Base-by-base conservation (phyloP, 2,888 invertebrate species). In the Bellardia bayeri region DNA sequence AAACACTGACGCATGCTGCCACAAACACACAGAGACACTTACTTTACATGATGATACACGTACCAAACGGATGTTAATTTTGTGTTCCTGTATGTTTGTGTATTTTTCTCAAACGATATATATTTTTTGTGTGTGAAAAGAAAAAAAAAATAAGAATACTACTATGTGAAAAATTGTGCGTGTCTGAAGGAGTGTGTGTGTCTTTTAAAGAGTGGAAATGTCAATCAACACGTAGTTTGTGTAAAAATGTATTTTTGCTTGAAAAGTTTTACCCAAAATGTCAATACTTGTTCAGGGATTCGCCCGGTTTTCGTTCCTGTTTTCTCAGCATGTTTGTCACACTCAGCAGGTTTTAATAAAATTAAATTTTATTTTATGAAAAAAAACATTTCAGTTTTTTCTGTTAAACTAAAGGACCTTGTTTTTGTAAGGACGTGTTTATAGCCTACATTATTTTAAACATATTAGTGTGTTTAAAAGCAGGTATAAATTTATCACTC, bases 211-310 rank as follows among this genome's bases (percentile, higher is more conserved):
- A 51, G 51, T 72, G 14, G n/a, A 75, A 75, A 74, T 75, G 58
- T 82, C 82, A 82, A 82, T 82, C 82, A 82, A 82, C 82, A 82
- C 82, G 74, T 82, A 74, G 66, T 74, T 16, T 16, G 56, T 72
- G 23, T 82, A 58, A 74, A 74, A 81, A 81, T 74, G 45, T 64
- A 74, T 81, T 64, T 54, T 74, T 63, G 56, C 66, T 72, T 56
- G 54, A 81, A 42, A 66, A 45, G 33, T 42, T 42, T 16, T 56
- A 33, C 45, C 68, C 58, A 66, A 82, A 45, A 56, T 54, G 30
- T 58, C 54, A 54, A 51, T 61, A 45, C 37, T 30, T 78, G 42
- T 58, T 78, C 42, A 40, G 13, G 40, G 40, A 64, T 13, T n/a
- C 37, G 0, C 63, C 9, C n/a, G 5, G 49, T 3, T 63, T 45